Percentiles rank a stretch among this genome's conserved stretches.
These are phyloP conservation scores for Aricia agestis DNA, from an alignment of 1,140 invertebrate species.

Conservation along the genomic window DNA sequence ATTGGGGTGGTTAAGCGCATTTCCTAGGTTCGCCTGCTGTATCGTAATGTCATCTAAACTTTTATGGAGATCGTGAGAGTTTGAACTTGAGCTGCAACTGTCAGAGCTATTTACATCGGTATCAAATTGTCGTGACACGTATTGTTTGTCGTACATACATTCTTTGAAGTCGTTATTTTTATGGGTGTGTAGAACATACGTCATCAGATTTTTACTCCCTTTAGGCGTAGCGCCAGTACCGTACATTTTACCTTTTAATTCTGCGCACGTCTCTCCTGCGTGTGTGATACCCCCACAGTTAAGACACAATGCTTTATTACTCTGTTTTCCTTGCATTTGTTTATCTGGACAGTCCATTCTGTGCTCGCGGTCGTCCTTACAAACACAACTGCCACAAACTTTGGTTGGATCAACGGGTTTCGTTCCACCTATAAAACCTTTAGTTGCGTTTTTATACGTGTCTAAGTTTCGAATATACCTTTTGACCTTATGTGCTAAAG, in stretches of 20 bases:
- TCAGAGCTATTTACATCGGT: too few relatives aligned
- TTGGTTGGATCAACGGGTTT: constrained; percentile 41
- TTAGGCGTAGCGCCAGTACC: constrained; percentile 47
- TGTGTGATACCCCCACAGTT: constrained; percentile 50
- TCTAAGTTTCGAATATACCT: constrained; percentile 63
- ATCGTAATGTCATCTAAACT: neutral
- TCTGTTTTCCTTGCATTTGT: constrained; percentile 25
- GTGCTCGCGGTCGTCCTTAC: constrained; percentile 66
- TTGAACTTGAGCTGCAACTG: neutral
- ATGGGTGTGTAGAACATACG: constrained; percentile 49
- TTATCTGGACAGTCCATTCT: constrained; percentile 49
- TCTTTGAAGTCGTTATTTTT: constrained; percentile 43
- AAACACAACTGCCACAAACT: constrained; percentile 59
- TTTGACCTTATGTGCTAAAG: constrained; percentile 62
- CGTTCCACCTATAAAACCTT: constrained; percentile 36
- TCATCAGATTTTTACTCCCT: constrained; percentile 44
- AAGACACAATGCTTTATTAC: constrained; percentile 39
- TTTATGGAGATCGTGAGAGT: neutral
- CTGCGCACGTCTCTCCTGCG: constrained; percentile 52
- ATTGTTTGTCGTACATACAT: constrained; percentile 34
- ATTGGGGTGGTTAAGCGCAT: constrained; percentile 14
- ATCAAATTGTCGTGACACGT: constrained; percentile 18
- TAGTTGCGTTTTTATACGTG: constrained; percentile 51
- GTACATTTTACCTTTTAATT: constrained; percentile 44
- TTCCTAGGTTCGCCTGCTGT: neutral